Evolutionary conservation across 2,113 vertebrate species (phyloP).

Genomic region (Ceratotherium simum): DNA sequence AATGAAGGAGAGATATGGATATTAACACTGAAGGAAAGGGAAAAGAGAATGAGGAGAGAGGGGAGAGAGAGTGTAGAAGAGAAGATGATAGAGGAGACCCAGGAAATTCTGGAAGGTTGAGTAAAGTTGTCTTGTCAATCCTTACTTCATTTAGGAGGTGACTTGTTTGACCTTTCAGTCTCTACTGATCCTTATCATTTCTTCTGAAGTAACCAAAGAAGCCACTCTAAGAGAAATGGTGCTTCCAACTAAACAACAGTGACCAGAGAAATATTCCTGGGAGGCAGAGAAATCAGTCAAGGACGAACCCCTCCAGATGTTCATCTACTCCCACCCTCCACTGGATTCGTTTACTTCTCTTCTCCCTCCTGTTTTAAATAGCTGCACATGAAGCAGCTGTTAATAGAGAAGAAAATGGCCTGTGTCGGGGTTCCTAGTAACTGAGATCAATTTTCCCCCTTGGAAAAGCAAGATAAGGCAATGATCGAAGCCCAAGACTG

Average conservation of each 20-base stretch:
- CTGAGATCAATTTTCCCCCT: not conserved
- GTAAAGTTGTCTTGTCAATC: not conserved
- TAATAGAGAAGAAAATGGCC: not conserved
- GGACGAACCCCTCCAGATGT: not conserved
- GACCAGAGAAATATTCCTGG: not conserved
- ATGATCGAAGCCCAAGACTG: not conserved
- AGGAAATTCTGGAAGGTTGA: not conserved
- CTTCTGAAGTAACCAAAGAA: not conserved
- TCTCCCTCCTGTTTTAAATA: not conserved
- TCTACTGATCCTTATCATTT: not conserved
- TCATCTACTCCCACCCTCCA: accelerated
- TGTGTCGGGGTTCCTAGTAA: not conserved
- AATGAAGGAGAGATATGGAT: not conserved
- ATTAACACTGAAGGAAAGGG: not conserved
- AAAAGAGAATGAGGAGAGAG: not conserved
- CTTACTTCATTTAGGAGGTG: not conserved
- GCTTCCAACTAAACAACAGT: not conserved
- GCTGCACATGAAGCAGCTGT: not conserved
- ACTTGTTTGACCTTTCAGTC: not conserved
- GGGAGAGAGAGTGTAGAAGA: not conserved
- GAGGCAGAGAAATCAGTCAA: not conserved
- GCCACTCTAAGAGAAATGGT: not conserved
- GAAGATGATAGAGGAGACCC: not conserved
- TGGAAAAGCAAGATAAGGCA: not conserved
- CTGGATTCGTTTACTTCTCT: not conserved